Base-by-base conservation (phyloP, 2,888 invertebrate species). In the Sussaba pulchella region DNA sequence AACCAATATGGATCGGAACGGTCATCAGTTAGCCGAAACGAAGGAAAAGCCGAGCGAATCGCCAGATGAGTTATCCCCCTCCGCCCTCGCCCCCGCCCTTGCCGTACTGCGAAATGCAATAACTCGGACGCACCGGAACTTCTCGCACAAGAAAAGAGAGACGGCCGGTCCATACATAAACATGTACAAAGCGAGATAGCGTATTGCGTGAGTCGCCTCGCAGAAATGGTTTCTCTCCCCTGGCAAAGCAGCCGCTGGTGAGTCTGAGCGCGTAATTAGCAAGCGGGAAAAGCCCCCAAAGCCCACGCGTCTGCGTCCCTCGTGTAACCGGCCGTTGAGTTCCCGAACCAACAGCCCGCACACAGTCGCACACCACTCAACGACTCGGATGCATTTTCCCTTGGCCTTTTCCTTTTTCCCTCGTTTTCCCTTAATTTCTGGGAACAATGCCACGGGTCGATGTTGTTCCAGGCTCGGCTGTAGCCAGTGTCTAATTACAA, bases 401-500 rank as follows among this genome's bases (percentile, higher is more conserved):
- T 78, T 67, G 73, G 64, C 84, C 85, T 87, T 88, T 88, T 86
- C 86, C 87, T 78, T 63, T 89, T 91, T 90, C 88, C 88, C 89
- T 85, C 85, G 87, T 88, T 90, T 91, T 83, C 89, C 88, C 89
- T 88, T 89, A 89, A 91, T 90, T 91, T 91, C 86, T 85, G 87
- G 87, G 91, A 91, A 91, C 89, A 89, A 89, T 89, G 84, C 83
- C 88, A 79, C 76, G 73, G 76, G 75, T 81, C 84, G 85, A 89
- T 90, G 88, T 91, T 89, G 87, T 89, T 89, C 89, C 89, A 88
- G 87, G 82, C 87, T 86, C 72, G 64, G 31, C 54, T 69, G 63
- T 41, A 36, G 87, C 31, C 88, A 91, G 91, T 90, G 89, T 91
- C 91, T 92, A 91, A 92, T 91, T 91, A 92, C 91, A 89, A 84